These are phyloP conservation scores for Brotula barbata DNA, from an alignment of 2,797 vertebrate genomes.

Conservation along the genomic window DNA sequence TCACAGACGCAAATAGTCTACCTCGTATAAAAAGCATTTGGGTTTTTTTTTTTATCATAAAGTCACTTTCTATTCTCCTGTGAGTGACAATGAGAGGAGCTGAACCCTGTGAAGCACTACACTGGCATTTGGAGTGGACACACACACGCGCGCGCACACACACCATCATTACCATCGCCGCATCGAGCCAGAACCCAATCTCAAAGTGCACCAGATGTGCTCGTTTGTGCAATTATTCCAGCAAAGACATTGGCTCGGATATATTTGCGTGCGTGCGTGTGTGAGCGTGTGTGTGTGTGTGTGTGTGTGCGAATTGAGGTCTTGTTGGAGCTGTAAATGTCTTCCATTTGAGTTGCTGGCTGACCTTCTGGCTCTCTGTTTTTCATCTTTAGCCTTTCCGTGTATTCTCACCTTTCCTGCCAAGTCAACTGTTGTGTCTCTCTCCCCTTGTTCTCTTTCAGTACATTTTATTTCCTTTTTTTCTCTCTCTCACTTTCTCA, in stretches of 20 bases:
- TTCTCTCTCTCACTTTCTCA: constrained; percentile 18
- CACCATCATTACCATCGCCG: constrained; percentile 73
- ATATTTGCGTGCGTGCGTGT: constrained; percentile 51
- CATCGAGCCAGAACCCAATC: constrained; percentile 75
- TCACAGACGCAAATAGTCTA: not conserved
- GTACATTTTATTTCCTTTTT: not conserved
- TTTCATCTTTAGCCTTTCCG: constrained; percentile 73
- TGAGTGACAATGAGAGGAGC: constrained; percentile 55
- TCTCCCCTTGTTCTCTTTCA: not conserved
- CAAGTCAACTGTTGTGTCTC: constrained; percentile 47
- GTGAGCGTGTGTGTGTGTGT: constrained; percentile 9
- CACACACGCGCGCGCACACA: constrained; percentile 25
- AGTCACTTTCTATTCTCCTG: constrained; percentile 30
- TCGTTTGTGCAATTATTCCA: constrained; percentile 77
- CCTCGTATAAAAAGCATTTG: constrained; percentile 12
- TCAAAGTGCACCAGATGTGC: constrained; percentile 85
- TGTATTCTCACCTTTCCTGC: constrained; percentile 65
- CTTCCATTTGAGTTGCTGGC: constrained; percentile 81
- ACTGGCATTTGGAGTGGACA: constrained; percentile 79
- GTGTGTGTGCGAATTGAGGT: constrained; percentile 50
- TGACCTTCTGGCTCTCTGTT: constrained; percentile 76
- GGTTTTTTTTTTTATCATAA: constrained; percentile 12
- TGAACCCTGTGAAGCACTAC: constrained; percentile 67
- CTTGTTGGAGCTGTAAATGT: constrained; percentile 81
- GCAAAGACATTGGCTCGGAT: constrained; percentile 79